A percentile compares a stretch with the other conserved stretches of the same genome.
phyloP scores from a whole-genome alignment of 2,797 vertebrate genomes.

The Euthynnus affinis region DNA sequence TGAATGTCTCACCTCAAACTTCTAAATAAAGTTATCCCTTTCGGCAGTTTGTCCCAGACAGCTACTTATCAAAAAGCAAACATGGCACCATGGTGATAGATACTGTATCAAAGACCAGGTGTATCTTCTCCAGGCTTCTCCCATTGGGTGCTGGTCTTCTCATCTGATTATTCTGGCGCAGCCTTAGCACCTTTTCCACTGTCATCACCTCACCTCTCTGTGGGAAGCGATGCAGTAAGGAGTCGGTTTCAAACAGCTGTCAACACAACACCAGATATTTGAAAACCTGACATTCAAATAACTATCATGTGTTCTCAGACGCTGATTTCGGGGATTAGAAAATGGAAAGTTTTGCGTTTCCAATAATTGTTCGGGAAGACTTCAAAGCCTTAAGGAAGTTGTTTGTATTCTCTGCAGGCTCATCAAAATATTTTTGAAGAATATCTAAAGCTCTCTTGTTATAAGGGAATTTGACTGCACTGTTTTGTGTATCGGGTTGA shows the following conservation, averaged over 20 bases:
- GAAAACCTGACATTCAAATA: conserved; percentile 36
- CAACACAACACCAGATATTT: conserved; percentile 9
- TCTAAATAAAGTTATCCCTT: conserved; percentile 39
- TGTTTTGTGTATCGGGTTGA: not conserved
- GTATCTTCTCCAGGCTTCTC: conserved; percentile 6
- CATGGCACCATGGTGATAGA: conserved; percentile 13
- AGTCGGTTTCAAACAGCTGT: conserved; percentile 32
- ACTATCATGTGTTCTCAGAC: conserved; percentile 38
- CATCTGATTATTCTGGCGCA: conserved; percentile 19
- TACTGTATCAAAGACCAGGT: conserved; percentile 23
- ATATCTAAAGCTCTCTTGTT: conserved; percentile 16
- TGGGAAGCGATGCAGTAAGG: conserved; percentile 13
- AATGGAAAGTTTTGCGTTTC: conserved; percentile 45
- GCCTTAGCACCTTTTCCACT: conserved; percentile 15
- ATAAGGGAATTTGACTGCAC: conserved; percentile 5
- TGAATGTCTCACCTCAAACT: conserved; percentile 43
- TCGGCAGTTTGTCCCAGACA: conserved; percentile 23
- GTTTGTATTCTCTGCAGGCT: conserved; percentile 44
- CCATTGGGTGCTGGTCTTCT: conserved; percentile 11
- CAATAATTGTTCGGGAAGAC: conserved; percentile 20
- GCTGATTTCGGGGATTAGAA: conserved; percentile 24
- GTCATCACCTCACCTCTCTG: conserved; percentile 26
- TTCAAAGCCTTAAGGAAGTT: conserved; percentile 45
- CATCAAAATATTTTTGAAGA: conserved; percentile 44
- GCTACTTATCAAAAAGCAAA: conserved; percentile 34